phyloP scores from a whole-genome alignment of 2,113 vertebrate species.

The Otis tarda region DNA sequence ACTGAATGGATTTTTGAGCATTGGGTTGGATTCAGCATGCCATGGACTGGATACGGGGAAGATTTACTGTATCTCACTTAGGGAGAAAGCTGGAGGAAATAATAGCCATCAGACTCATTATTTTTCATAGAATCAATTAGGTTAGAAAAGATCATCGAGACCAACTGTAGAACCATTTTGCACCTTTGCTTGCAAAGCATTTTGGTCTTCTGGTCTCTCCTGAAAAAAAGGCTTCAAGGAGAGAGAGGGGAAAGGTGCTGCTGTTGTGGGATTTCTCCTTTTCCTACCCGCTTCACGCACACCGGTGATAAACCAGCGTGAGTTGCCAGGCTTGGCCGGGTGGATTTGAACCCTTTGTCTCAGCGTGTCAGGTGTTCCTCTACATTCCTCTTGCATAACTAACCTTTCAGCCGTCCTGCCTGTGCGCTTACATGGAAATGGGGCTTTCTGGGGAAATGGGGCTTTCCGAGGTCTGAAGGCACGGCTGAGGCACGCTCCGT shows the following conservation, averaged over 20 bases:
- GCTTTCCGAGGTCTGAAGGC: background rate
- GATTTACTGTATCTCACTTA: background rate
- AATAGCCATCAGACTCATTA: background rate
- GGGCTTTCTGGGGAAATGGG: background rate
- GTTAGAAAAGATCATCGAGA: too few relatives aligned
- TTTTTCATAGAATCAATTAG: background rate
- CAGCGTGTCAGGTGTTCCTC: rapidly evolving
- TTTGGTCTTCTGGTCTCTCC: background rate
- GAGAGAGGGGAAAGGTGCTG: background rate
- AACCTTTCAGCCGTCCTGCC: background rate
- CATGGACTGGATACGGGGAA: background rate
- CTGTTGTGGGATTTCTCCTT: background rate
- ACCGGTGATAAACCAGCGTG: background rate
- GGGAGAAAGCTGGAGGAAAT: background rate
- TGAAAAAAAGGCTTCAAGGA: background rate
- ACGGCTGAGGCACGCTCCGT: rapidly evolving
- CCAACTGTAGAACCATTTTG: too few relatives aligned
- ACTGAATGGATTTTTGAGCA: background rate
- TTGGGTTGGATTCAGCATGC: background rate
- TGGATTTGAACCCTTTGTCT: rapidly evolving
- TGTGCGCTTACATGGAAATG: background rate
- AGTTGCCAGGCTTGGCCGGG: background rate
- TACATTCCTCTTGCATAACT: too few relatives aligned
- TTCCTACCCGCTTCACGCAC: background rate
- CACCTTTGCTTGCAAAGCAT: background rate